Conservation (phyloP, 2,888 invertebrate species). For the Noctua fimbriata region DNA sequence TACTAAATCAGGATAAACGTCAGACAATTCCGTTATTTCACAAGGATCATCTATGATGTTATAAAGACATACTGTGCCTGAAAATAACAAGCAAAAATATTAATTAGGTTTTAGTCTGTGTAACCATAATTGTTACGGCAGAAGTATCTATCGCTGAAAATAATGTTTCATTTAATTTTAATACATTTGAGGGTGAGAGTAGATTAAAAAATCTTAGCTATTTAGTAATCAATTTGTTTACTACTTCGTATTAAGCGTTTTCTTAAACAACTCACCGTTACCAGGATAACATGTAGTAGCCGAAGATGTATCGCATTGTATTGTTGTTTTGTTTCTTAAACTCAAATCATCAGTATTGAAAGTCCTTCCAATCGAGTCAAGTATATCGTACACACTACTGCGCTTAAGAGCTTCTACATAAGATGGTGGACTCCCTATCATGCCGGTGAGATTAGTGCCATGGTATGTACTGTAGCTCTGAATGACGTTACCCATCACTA, state of each 20-base stretch:
- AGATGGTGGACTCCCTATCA: slow-evolving; percentile 75
- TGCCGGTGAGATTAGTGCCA: slow-evolving; percentile 76
- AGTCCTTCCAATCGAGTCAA: slow-evolving; percentile 70
- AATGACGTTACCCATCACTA: slow-evolving; percentile 76
- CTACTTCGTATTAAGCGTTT: not conserved
- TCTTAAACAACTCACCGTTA: slow-evolving; percentile 72
- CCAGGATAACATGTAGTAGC: slow-evolving; percentile 74
- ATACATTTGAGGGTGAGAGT: not conserved
- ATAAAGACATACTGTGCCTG: slow-evolving; percentile 79
- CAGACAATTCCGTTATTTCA: slow-evolving; percentile 79
- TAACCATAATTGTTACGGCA: not conserved
- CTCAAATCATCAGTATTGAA: slow-evolving; percentile 67
- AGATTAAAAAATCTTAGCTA: not conserved
- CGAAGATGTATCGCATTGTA: slow-evolving; percentile 70
- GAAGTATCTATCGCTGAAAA: not conserved
- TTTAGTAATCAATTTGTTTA: not conserved
- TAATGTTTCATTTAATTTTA: no score
- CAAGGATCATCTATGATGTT: slow-evolving; percentile 84
- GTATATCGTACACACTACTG: slow-evolving; percentile 74
- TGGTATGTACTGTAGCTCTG: slow-evolving; percentile 73
- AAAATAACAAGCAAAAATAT: slow-evolving; percentile 58
- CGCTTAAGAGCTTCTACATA: slow-evolving; percentile 74
- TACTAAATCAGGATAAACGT: slow-evolving; percentile 73
- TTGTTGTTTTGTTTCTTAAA: slow-evolving; percentile 72
- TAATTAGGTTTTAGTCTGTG: not conserved